phyloP scores from a whole-genome alignment of 1,140 invertebrate genomes.

The Armadillidium nasatum region DNA sequence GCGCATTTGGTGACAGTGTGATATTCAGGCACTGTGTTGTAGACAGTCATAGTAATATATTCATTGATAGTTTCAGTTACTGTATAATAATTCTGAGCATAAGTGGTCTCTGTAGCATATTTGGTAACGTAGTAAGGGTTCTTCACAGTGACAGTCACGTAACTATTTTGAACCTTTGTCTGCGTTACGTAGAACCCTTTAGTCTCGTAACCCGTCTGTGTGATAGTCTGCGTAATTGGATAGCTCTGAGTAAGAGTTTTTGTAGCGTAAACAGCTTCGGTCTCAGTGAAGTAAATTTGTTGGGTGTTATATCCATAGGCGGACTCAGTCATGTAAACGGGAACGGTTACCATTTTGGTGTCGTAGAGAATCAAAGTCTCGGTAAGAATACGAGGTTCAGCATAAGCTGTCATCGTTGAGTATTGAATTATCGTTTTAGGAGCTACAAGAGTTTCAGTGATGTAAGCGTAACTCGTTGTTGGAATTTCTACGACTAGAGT shows the following conservation, averaged over 20 bases:
- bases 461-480: constrained; percentile 42
- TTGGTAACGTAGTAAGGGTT: constrained; percentile 44
- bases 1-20: constrained; percentile 43
- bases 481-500: constrained; percentile 31
- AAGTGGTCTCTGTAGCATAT: constrained; percentile 38
- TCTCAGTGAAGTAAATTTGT: constrained; percentile 42
- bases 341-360: constrained; percentile 41
- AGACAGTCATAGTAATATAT: constrained; percentile 41
- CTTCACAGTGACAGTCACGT: constrained; percentile 41
- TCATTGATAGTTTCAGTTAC: constrained; percentile 35
- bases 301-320: constrained; percentile 42
- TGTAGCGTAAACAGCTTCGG: constrained; percentile 36
- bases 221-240: constrained; percentile 40
- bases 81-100: constrained; percentile 41
- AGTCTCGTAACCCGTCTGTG: constrained; percentile 42
- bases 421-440: constrained; percentile 44
- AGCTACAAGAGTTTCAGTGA: constrained; percentile 42
- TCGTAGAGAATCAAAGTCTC: constrained; percentile 42
- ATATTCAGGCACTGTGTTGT: constrained; percentile 41
- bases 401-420: constrained; percentile 43
- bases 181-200: constrained; percentile 43
- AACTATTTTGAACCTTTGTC: constrained; percentile 42
- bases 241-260: constrained; percentile 41
- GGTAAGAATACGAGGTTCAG: constrained; percentile 38
- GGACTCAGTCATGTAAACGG: constrained; percentile 40